Evolutionary conservation across 2,888 invertebrate genomes (phyloP).

Genomic region (Drepanosiphum platanoidis): DNA sequence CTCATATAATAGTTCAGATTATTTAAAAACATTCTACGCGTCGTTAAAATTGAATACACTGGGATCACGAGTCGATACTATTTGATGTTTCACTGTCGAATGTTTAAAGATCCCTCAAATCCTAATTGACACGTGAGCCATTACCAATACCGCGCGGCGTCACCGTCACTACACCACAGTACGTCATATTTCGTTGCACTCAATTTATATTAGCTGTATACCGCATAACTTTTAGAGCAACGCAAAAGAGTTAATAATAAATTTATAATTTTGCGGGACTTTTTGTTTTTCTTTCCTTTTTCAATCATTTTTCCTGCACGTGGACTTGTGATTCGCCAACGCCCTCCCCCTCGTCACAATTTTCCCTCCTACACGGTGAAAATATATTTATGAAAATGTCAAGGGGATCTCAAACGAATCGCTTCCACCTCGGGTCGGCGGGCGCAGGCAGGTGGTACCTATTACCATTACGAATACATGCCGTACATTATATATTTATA

Average conservation of each 20-base stretch:
- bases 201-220: neutral
- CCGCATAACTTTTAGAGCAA: neutral
- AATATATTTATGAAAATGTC: neutral
- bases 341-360: neutral
- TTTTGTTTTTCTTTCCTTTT: neutral
- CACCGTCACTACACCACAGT: neutral
- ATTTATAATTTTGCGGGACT: neutral
- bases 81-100: slow-evolving; percentile 4
- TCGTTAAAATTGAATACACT: neutral
- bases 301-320: too few species aligned
- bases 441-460: neutral
- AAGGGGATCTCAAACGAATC: neutral
- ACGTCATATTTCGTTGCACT: neutral
- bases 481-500: neutral
- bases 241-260: neutral
- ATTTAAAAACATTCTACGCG: too few species aligned
- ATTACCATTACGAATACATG: neutral
- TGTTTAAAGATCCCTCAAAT: slow-evolving; percentile 1
- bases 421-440: neutral
- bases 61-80: neutral
- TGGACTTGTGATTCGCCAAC: too few species aligned
- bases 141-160: too few species aligned
- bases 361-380: neutral
- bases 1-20: neutral
- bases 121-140: neutral